Percentiles rank a stretch among this genome's conserved stretches.
Conservation (phyloP, 1,140 invertebrate genomes). For the Drosophila nikananu region DNA sequence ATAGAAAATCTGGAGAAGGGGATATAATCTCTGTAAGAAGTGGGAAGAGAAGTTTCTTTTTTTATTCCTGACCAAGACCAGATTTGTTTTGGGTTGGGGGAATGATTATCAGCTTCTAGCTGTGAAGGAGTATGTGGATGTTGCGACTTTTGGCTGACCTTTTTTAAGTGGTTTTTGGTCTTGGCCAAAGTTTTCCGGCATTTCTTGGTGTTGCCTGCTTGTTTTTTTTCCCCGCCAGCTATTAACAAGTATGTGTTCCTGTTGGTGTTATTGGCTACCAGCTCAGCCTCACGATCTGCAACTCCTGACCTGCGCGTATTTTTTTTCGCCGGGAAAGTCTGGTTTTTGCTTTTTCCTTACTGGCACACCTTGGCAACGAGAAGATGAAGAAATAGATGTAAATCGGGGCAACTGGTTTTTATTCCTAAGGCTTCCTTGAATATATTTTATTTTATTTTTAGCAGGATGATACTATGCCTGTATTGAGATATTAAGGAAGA, state of each 20-base stretch:
- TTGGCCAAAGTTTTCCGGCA: conserved; percentile 55
- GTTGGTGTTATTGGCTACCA: conserved; percentile 47
- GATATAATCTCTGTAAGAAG: conserved; percentile 9
- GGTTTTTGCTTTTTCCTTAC: conserved; percentile 1
- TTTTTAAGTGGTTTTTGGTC: conserved; percentile 50
- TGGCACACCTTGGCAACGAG: conserved; percentile 34
- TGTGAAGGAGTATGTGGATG: conserved; percentile 1
- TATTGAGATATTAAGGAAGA: no score
- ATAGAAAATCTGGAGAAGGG: conserved; percentile 9
- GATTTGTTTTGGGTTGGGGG: conserved; percentile 8
- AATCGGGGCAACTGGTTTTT: conserved; percentile 35
- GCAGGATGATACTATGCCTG: no score
- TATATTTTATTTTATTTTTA: neutral
- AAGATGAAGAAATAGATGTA: conserved; percentile 1
- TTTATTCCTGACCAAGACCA: conserved; percentile 4
- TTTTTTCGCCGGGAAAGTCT: neutral
- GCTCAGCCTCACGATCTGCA: conserved; percentile 49
- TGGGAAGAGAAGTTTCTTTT: conserved; percentile 20
- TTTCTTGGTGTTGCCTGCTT: conserved; percentile 5
- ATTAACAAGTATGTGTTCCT: conserved; percentile 37
- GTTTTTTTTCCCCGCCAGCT: conserved; percentile 3
- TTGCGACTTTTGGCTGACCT: conserved; percentile 40
- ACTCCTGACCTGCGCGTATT: conserved; percentile 59
- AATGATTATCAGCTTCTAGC: conserved; percentile 28
- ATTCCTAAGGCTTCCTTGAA: neutral